Evolutionary conservation across 2,113 vertebrate species (phyloP).

Genomic region (Takifugu flavidus): DNA sequence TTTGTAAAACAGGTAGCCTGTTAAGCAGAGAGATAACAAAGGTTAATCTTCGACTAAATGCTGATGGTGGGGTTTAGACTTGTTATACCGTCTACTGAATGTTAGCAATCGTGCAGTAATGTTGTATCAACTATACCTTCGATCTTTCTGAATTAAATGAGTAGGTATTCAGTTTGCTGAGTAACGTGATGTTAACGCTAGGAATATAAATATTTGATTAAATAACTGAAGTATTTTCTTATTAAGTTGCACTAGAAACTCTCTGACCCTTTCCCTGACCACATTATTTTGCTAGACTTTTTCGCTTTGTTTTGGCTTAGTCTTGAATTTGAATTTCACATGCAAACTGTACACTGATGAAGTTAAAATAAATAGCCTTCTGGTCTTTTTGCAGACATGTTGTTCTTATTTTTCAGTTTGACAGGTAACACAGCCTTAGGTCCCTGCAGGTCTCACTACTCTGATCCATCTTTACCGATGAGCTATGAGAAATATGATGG

Average conservation of each 20-base stretch:
- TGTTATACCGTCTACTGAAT: constrained; percentile 78
- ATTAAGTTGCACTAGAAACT: constrained; percentile 63
- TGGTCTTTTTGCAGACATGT: constrained; percentile 73
- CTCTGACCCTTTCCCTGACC: constrained; percentile 53
- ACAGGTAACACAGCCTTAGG: constrained; percentile 1
- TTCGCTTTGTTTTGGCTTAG: constrained; percentile 77
- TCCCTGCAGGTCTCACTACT: background rate
- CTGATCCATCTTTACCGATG: constrained; percentile 8
- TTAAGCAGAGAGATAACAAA: constrained; percentile 73
- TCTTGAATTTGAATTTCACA: constrained; percentile 72
- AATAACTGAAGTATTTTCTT: constrained; percentile 53
- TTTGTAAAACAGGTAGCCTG: constrained; percentile 73
- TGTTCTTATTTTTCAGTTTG: constrained; percentile 61
- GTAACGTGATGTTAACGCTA: constrained; percentile 85
- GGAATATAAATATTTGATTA: constrained; percentile 76
- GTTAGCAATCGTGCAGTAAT: constrained; percentile 90
- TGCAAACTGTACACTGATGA: constrained; percentile 78
- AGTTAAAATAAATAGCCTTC: constrained; percentile 85
- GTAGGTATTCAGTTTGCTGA: constrained; percentile 76
- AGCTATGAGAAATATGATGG: background rate
- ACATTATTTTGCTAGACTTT: constrained; percentile 61
- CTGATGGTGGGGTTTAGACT: constrained; percentile 77
- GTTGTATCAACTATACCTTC: constrained; percentile 95
- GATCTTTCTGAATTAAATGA: constrained; percentile 77
- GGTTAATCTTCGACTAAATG: constrained; percentile 70